Percentiles rank a stretch among this genome's conserved stretches.
Conservation (phyloP, 2,888 invertebrate genomes). For the Harpalus rubripes region DNA sequence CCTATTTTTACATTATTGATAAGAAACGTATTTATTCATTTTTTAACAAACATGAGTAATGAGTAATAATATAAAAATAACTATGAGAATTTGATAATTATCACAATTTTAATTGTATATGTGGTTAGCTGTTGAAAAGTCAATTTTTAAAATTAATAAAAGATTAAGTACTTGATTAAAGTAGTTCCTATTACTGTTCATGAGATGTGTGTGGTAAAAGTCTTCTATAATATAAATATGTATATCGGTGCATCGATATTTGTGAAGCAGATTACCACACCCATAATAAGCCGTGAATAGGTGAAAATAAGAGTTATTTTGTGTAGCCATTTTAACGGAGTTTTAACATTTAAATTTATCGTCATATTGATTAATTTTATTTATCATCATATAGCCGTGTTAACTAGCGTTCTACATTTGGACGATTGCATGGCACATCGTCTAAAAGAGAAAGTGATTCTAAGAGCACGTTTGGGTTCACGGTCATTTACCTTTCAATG, state of each 20-base stretch:
- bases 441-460: conserved; percentile 37
- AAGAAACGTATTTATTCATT: not conserved
- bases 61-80: not conserved
- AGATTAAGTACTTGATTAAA: too few species aligned
- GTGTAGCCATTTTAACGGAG: not conserved
- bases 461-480: conserved; percentile 13
- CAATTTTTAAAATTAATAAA: too few species aligned
- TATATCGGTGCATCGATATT: too few species aligned
- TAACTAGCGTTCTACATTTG: not conserved
- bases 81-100: too few species aligned
- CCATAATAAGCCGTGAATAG: too few species aligned
- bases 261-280: too few species aligned
- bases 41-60: not conserved
- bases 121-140: too few species aligned
- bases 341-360: not conserved
- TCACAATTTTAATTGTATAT: too few species aligned
- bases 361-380: not conserved
- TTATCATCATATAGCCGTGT: not conserved
- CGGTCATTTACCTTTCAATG: conserved; percentile 43
- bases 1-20: not conserved
- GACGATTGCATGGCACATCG: not conserved
- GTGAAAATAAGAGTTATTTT: not conserved
- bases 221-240: too few species aligned
- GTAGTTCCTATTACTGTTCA: too few species aligned
- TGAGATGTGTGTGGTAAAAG: too few species aligned